Evolutionary conservation across 2,888 invertebrate genomes (phyloP).

Genomic region (Chymomyza fuscimana): DNA sequence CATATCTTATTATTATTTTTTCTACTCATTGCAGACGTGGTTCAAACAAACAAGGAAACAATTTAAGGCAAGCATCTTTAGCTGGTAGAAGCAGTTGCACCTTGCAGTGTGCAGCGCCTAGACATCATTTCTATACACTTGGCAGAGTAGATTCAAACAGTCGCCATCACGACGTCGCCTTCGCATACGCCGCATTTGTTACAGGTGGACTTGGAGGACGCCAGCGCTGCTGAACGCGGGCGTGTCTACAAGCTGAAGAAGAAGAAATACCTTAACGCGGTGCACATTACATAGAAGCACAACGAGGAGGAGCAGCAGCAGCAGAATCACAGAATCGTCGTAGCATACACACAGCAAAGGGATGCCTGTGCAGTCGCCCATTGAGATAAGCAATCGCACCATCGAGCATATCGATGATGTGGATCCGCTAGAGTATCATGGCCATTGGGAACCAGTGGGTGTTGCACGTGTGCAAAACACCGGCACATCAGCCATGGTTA

Average conservation of each 20-base stretch:
- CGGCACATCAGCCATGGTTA: constrained; percentile 82
- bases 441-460: constrained; percentile 80
- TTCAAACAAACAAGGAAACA: too few relatives aligned
- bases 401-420: constrained; percentile 79
- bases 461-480: constrained; percentile 79
- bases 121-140: constrained; percentile 43
- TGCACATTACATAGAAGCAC: constrained; percentile 68
- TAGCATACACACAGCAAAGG: constrained; percentile 18
- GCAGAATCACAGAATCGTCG: background rate
- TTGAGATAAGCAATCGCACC: constrained; percentile 79
- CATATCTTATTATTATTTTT: too few relatives aligned
- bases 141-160: constrained; percentile 67
- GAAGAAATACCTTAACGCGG: constrained; percentile 72
- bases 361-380: constrained; percentile 80
- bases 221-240: constrained; percentile 73
- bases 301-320: background rate
- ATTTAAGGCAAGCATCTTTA: too few relatives aligned
- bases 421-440: constrained; percentile 79
- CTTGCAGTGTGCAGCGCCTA: too few relatives aligned
- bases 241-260: constrained; percentile 78
- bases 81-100: too few relatives aligned
- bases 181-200: constrained; percentile 68
- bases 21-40: too few relatives aligned
- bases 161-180: constrained; percentile 78
- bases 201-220: constrained; percentile 68